Conservation (phyloP, 1,140 invertebrate genomes). For the Amyelois transitella region DNA sequence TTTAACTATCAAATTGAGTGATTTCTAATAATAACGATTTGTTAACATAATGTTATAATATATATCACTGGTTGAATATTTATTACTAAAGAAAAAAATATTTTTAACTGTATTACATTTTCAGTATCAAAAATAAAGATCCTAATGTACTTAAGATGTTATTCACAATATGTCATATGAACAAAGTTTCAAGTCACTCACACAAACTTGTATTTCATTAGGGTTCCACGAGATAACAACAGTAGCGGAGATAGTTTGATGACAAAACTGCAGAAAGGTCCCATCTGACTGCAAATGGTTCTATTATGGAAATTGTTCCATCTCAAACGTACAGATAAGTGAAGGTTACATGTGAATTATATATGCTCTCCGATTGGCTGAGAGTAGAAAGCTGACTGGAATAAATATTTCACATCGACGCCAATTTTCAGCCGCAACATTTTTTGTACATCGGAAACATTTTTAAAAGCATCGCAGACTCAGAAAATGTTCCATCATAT, state of each 20-base stretch:
- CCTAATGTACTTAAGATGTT: not conserved
- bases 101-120: not conserved
- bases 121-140: not conserved
- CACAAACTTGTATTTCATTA: slow-evolving; percentile 9
- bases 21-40: no score
- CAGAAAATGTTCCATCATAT: slow-evolving; percentile 6
- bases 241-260: slow-evolving; percentile 36
- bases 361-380: slow-evolving; percentile 10
- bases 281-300: slow-evolving; percentile 56
- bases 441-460: not conserved
- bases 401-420: slow-evolving; percentile 19
- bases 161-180: not conserved
- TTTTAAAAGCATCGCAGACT: not conserved
- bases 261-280: slow-evolving; percentile 52
- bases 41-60: no score
- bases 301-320: slow-evolving; percentile 60
- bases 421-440: slow-evolving; percentile 1
- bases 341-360: slow-evolving; percentile 54
- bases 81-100: not conserved
- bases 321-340: slow-evolving; percentile 61
- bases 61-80: not conserved
- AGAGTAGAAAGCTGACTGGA: slow-evolving; percentile 7
- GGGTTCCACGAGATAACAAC: slow-evolving; percentile 35
- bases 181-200: not conserved
- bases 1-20: no score